Evolutionary conservation across 2,888 invertebrate species (phyloP), one percentile per base, ranked within the genome.

Genomic region (Druceiella hillmani): DNA sequence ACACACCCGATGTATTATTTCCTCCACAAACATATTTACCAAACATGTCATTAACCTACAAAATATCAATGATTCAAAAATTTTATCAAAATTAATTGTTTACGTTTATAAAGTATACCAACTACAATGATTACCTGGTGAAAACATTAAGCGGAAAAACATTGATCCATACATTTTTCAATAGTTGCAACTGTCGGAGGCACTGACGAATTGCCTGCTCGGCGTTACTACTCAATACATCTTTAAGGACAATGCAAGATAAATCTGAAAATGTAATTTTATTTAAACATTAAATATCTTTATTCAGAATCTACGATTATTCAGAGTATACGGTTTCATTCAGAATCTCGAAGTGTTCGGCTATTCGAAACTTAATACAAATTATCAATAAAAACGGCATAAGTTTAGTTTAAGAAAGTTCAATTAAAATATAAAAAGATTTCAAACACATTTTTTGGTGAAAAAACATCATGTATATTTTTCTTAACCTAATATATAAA

Each of bases 151-250:
- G 62, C 0, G 92, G 87, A 37, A 95, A 75, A 4, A 94, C 85
- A 50, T 84, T 83, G 41, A 81, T 75, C 94, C 94, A 95, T 5
- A 93, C 88, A 42, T 86, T 87, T 64, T 85, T 84, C 9, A 95
- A 62, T 36, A 90, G 69, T 52, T 87, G 84, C 49, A 93, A 68
- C 58, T 92, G 92, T 29, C 90, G 74, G 33, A 92, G 65, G 53
- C 90, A 88, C 60, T 92, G 91, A 4, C 87, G 75, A 17, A 94
- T 62, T n/a, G 81, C 75, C 50, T 83, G 79, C 55, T 87, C 80
- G 0, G 79, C 78, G 35, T 71, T 73, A 1, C 71, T 66, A n/a
- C 78, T 68, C 30, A 83, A 56, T 40, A 75, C 64, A 35, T 75
- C 75, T 29, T 79, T 70, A 20, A 74, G 62, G 3, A 63, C 65